Evolutionary conservation across 1,140 invertebrate genomes (phyloP).

Genomic region (Meloidogyne hapla): DNA sequence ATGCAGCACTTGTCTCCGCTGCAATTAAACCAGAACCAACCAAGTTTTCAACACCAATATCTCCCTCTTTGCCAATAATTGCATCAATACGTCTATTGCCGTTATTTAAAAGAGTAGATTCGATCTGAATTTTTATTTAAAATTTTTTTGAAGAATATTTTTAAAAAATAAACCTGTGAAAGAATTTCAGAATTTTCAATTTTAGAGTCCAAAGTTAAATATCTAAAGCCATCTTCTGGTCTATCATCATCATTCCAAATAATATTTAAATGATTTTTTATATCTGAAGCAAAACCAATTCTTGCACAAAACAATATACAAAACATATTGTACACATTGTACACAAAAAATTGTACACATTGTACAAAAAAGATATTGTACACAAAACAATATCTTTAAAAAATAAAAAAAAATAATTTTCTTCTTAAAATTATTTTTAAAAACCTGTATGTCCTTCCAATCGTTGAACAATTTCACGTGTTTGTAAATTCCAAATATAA

Average conservation of each 20-base stretch:
- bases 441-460: slow-evolving; percentile 86
- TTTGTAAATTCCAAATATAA: slow-evolving; percentile 99
- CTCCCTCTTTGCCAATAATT: slow-evolving; percentile 77
- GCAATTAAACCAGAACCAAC: slow-evolving; percentile 94
- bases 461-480: slow-evolving; percentile 98
- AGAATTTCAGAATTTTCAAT: slow-evolving; percentile 63
- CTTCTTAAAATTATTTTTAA: no score
- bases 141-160: neutral
- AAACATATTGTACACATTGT: no score
- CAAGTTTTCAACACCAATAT: slow-evolving; percentile 95
- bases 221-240: slow-evolving; percentile 92
- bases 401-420: no score
- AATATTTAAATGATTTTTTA: slow-evolving; percentile 86
- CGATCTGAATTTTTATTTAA: slow-evolving; percentile 72
- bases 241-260: slow-evolving; percentile 86
- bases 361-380: no score
- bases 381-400: slow-evolving; percentile 88
- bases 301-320: no score
- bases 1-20: slow-evolving; percentile 91
- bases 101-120: slow-evolving; percentile 87
- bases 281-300: slow-evolving; percentile 92
- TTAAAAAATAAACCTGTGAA: slow-evolving; percentile 70
- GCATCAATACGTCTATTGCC: slow-evolving; percentile 90
- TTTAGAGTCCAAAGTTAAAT: slow-evolving; percentile 88
- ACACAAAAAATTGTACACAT: no score